Percentiles rank a stretch among this genome's conserved stretches.
Conservation (phyloP, 2,888 invertebrate species). For the Drosophila histrio region DNA sequence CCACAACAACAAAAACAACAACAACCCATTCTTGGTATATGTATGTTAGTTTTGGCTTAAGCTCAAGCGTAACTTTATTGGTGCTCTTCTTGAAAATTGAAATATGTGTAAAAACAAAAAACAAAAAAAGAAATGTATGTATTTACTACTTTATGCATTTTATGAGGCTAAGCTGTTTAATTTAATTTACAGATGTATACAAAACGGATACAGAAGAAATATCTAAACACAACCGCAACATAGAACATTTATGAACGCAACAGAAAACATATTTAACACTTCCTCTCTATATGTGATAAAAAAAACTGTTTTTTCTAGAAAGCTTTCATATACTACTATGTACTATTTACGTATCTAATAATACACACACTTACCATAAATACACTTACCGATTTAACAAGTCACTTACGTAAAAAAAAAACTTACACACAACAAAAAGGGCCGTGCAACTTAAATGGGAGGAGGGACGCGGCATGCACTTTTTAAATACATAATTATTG, state of each 20-base stretch:
- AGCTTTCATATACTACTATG: conserved; percentile 70
- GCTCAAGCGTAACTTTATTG: conserved; percentile 71
- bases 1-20: conserved; percentile 8
- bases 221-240: conserved; percentile 28
- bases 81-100: conserved; percentile 60
- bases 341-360: conserved; percentile 36
- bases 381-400: conserved; percentile 23
- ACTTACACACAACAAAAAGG: conserved; percentile 27
- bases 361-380: conserved; percentile 31
- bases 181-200: conserved; percentile 39
- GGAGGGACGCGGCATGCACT: conserved; percentile 55
- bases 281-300: conserved; percentile 80
- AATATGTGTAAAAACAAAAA: conserved; percentile 20
- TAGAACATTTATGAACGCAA: conserved; percentile 32
- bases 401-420: conserved; percentile 18
- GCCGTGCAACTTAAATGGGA: conserved; percentile 41
- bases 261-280: conserved; percentile 72
- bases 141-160: conserved; percentile 49
- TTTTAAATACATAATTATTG: conserved; percentile 31
- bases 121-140: conserved; percentile 16
- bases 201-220: conserved; percentile 16
- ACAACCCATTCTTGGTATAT: conserved; percentile 11
- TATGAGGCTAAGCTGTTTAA: conserved; percentile 57
- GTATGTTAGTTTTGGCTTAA: conserved; percentile 44
- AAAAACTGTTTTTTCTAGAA: conserved; percentile 72